Evolutionary conservation across 2,797 vertebrate species (phyloP).

Genomic region (Tauraco hartlaubi): DNA sequence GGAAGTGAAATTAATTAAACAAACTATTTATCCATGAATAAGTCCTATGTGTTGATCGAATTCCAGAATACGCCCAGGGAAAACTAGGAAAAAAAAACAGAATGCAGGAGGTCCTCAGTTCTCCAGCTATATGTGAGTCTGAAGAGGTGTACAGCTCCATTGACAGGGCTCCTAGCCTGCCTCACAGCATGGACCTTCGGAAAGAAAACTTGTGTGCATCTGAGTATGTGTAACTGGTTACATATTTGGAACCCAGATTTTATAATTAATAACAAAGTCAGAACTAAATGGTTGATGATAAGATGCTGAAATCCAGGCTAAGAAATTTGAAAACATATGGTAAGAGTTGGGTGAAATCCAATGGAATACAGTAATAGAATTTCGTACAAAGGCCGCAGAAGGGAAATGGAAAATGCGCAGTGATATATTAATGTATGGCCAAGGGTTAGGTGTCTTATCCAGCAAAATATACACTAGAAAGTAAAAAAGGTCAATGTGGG

Average conservation of each 20-base stretch:
- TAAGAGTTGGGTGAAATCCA: conserved; percentile 53
- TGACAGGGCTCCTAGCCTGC: background rate
- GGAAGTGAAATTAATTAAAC: conserved; percentile 42
- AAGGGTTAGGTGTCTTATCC: conserved; percentile 47
- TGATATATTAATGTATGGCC: conserved; percentile 67
- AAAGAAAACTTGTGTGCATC: conserved; percentile 3
- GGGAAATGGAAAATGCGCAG: conserved; percentile 66
- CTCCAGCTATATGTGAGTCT: background rate
- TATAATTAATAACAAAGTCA: conserved; percentile 68
- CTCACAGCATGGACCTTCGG: background rate
- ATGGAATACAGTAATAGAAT: conserved; percentile 72
- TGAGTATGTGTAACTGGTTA: conserved; percentile 1
- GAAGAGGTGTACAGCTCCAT: background rate
- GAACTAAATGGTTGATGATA: conserved; percentile 63
- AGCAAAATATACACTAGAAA: conserved; percentile 40
- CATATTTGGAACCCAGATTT: conserved; percentile 58
- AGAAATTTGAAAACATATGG: conserved; percentile 69
- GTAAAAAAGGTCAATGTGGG: conserved; percentile 43
- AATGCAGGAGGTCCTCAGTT: background rate
- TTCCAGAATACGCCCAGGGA: background rate
- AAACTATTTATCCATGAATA: conserved; percentile 1
- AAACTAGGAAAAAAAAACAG: background rate
- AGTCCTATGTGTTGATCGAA: background rate
- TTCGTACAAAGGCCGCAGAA: conserved; percentile 62
- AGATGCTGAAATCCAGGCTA: conserved; percentile 65